phyloP scores from a whole-genome alignment of 2,888 invertebrate species.

The Mylabris sibirica region DNA sequence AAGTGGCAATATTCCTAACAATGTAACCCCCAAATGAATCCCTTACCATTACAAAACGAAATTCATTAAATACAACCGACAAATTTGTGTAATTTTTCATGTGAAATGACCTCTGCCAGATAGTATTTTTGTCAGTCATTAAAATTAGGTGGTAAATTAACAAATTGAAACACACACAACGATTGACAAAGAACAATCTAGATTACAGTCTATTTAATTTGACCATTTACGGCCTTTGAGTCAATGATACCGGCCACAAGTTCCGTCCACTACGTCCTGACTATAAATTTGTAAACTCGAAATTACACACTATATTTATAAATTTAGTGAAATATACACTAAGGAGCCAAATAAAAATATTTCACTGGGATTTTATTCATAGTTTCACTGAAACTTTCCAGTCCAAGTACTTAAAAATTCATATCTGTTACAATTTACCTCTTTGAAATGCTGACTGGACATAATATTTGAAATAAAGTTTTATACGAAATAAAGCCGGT shows the following conservation, averaged over 20 bases:
- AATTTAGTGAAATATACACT: neutral
- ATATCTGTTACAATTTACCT: neutral
- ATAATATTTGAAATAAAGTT: neutral
- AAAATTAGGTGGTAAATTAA: no score
- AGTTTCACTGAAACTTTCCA: neutral
- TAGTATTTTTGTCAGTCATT: no score
- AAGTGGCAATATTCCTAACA: constrained; percentile 26
- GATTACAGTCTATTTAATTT: no score
- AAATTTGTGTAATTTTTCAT: no score
- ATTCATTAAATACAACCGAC: no score
- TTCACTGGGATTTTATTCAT: neutral
- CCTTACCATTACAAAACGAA: neutral
- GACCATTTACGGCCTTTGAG: no score
- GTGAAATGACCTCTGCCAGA: no score
- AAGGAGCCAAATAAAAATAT: neutral
- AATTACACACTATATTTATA: neutral
- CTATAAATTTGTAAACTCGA: neutral
- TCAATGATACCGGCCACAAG: no score
- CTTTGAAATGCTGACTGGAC: neutral
- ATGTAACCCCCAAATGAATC: constrained; percentile 29
- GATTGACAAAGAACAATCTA: no score
- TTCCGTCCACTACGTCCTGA: neutral
- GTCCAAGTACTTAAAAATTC: neutral
- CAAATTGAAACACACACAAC: no score
- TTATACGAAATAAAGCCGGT: neutral